Conservation (phyloP, 92 coral and sea anemone species). For the Palythoa grandiflora region DNA sequence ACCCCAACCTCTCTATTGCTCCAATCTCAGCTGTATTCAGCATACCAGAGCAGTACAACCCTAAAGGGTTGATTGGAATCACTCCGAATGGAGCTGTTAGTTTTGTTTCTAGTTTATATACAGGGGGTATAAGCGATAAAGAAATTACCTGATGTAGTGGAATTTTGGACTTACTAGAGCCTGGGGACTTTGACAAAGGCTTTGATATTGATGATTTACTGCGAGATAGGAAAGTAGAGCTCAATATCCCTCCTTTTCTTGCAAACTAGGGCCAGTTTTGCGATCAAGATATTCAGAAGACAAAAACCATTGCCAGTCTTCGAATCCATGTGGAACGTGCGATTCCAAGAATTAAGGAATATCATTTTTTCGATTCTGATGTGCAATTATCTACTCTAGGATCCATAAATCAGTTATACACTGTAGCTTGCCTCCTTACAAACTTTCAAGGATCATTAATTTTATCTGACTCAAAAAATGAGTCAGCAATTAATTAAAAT, state of each 20-base stretch:
- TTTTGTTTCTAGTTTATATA: slow-evolving; percentile 62
- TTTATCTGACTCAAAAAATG: neutral
- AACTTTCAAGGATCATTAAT: slow-evolving; percentile 11
- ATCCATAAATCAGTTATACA: slow-evolving; percentile 5
- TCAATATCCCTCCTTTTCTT: slow-evolving; percentile 60
- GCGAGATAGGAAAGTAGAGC: slow-evolving; percentile 20
- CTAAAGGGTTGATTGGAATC: slow-evolving; percentile 52
- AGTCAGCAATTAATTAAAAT: slow-evolving; percentile 1
- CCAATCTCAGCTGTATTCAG: slow-evolving; percentile 1
- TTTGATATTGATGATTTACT: slow-evolving; percentile 52
- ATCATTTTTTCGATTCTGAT: slow-evolving; percentile 9
- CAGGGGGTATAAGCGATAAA: slow-evolving; percentile 60
- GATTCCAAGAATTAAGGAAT: neutral
- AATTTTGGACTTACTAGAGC: slow-evolving; percentile 58
- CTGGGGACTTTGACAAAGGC: slow-evolving; percentile 59
- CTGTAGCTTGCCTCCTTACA: slow-evolving; percentile 21
- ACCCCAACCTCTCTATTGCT: slow-evolving; percentile 12
- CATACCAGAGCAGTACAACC: slow-evolving; percentile 5
- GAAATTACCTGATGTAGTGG: slow-evolving; percentile 62
- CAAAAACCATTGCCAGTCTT: slow-evolving; percentile 7
- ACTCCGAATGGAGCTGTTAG: slow-evolving; percentile 65
- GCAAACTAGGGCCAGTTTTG: neutral
- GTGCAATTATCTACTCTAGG: slow-evolving; percentile 2
- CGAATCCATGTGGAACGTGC: slow-evolving; percentile 16
- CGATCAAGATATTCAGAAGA: neutral